These are phyloP conservation scores for Babyrousa celebensis DNA, from an alignment of 2,797 vertebrate genomes.

Conservation along the genomic window DNA sequence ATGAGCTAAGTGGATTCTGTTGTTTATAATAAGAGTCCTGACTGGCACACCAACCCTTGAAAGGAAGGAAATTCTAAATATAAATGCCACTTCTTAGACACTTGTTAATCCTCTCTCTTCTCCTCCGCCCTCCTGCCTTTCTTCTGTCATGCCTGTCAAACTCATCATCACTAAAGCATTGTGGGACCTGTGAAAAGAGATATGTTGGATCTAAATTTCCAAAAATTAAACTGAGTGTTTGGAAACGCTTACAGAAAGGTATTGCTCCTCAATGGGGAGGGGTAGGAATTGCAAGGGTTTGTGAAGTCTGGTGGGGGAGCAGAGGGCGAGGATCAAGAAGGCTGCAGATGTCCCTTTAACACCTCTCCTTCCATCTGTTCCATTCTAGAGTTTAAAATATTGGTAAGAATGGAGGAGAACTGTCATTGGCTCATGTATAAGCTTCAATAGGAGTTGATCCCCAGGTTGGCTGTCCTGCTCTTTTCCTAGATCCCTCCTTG, in stretches of 20 bases:
- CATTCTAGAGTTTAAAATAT: background rate
- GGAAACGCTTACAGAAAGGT: conserved; percentile 19
- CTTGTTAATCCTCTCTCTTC: conserved; percentile 53
- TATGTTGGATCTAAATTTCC: conserved; percentile 40
- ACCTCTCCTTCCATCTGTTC: background rate
- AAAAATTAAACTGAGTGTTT: conserved; percentile 47
- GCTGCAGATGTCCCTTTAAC: background rate
- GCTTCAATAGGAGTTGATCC: background rate
- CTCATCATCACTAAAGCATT: background rate
- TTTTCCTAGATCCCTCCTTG: background rate
- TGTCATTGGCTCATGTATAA: background rate
- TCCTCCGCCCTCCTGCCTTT: conserved; percentile 66
- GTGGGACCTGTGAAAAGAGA: conserved; percentile 37
- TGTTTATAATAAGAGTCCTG: conserved; percentile 59
- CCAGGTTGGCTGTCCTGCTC: background rate
- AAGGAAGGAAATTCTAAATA: conserved; percentile 66
- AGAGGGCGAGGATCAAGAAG: background rate
- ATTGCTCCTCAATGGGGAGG: background rate
- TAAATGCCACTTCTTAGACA: conserved; percentile 65
- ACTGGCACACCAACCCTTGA: background rate
- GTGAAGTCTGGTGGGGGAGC: background rate
- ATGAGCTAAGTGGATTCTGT: conserved; percentile 8
- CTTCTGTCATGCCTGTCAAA: conserved; percentile 60
- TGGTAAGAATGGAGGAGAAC: background rate
- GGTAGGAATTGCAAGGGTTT: background rate